These are phyloP conservation scores for Tinamus guttatus DNA, from an alignment of 2,113 vertebrate genomes.

Conservation along the genomic window DNA sequence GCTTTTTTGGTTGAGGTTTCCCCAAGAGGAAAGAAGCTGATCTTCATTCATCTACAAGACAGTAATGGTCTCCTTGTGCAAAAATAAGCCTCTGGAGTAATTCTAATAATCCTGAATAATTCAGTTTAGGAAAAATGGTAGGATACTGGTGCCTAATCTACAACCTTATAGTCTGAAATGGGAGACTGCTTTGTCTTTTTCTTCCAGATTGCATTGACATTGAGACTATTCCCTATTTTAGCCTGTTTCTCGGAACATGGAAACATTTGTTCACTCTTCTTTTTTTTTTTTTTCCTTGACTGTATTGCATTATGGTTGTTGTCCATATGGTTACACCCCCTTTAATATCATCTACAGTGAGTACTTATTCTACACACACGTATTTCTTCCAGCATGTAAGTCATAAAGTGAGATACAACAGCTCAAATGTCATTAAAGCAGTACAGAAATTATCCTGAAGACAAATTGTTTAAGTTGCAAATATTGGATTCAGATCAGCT, in stretches of 20 bases:
- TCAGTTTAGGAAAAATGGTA: not conserved
- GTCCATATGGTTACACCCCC: not conserved
- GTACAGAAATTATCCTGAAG: not conserved
- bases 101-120: not conserved
- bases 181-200: not conserved
- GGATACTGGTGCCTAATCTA: not conserved
- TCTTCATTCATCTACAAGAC: not conserved
- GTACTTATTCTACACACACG: not conserved
- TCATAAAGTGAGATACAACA: not conserved
- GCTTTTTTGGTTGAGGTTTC: not conserved
- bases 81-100: not conserved
- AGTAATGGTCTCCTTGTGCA: not conserved
- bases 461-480: not conserved
- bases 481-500: not conserved
- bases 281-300: not conserved
- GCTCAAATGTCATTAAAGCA: not conserved
- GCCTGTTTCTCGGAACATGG: not conserved
- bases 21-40: not conserved
- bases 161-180: not conserved
- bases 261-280: constrained; percentile 18
- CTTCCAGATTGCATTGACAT: not conserved
- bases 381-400: not conserved
- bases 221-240: not conserved
- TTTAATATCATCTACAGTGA: not conserved
- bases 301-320: not conserved